phyloP scores from a whole-genome alignment of 2,797 vertebrate species.

The Knipowitschia caucasica region DNA sequence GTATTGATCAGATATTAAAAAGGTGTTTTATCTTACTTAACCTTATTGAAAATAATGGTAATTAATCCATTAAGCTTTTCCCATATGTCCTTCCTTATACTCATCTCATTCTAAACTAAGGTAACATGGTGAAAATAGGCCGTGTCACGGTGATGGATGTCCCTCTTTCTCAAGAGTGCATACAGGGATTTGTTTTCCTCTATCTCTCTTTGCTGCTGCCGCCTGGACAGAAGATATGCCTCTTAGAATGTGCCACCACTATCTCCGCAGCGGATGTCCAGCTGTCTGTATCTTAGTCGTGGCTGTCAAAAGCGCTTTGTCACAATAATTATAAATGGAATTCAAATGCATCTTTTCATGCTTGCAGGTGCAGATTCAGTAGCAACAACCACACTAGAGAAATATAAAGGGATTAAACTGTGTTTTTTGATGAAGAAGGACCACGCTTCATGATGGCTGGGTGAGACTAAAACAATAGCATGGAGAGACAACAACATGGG shows the following conservation, averaged over 20 bases:
- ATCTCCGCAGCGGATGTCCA: constrained; percentile 52
- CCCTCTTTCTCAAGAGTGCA: constrained; percentile 38
- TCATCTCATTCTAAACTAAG: constrained; percentile 45
- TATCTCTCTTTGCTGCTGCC: constrained; percentile 27
- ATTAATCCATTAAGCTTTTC: constrained; percentile 12
- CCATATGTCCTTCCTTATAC: constrained; percentile 24
- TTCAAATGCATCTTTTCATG: constrained; percentile 9
- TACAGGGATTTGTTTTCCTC: constrained; percentile 52
- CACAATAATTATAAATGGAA: constrained; percentile 44
- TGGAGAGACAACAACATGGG: too few relatives aligned
- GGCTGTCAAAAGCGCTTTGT: constrained; percentile 53
- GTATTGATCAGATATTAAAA: too few relatives aligned
- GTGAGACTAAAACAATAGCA: too few relatives aligned
- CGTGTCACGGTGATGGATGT: constrained; percentile 56
- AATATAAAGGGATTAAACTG: too few relatives aligned
- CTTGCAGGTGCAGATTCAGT: too few relatives aligned
- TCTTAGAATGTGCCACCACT: constrained; percentile 33
- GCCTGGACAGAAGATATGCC: constrained; percentile 23
- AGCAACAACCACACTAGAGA: too few relatives aligned
- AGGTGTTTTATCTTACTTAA: background rate
- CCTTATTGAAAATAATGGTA: background rate
- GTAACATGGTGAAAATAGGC: constrained; percentile 54
- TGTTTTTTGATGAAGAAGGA: background rate
- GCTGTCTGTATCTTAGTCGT: constrained; percentile 35
- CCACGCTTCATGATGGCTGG: too few relatives aligned